These are phyloP conservation scores for Eriocheir sinensis DNA, from an alignment of 1,140 invertebrate species.

Conservation along the genomic window DNA sequence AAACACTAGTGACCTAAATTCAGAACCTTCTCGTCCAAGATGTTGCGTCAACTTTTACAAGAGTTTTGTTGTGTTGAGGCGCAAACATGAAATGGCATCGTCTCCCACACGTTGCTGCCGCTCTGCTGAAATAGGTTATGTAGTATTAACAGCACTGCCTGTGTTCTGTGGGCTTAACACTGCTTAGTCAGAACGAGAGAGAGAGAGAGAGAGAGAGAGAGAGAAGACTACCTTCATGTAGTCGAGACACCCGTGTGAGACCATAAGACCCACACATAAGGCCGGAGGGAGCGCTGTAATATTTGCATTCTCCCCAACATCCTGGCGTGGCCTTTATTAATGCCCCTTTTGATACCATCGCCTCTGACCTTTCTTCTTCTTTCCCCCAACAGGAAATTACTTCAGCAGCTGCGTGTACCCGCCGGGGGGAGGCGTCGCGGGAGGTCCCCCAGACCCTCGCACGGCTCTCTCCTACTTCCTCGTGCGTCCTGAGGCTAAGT, in stretches of 20 bases:
- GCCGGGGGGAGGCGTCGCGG: conserved; percentile 35
- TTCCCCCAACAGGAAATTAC: conserved; percentile 66
- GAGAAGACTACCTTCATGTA: background rate
- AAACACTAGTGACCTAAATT: too few species aligned
- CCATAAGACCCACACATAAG: background rate
- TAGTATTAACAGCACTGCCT: too few species aligned
- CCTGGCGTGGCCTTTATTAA: conserved; percentile 19
- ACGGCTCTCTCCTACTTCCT: conserved; percentile 70
- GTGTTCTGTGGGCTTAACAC: too few species aligned
- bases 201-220: background rate
- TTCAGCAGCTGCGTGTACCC: conserved; percentile 72
- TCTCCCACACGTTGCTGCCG: too few species aligned
- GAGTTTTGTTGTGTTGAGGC: background rate
- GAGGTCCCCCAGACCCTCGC: conserved; percentile 62
- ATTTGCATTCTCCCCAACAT: conserved; percentile 33
- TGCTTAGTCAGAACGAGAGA: background rate
- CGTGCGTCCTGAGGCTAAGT: conserved; percentile 70
- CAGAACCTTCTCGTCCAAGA: too few species aligned
- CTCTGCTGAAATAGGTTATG: too few species aligned
- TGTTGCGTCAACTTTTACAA: too few species aligned
- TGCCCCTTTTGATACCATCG: conserved; percentile 44
- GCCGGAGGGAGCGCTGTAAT: background rate
- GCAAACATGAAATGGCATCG: background rate
- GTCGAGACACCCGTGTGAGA: background rate
- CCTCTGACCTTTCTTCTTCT: conserved; percentile 63